Evolutionary conservation across 2,888 invertebrate species (phyloP), one percentile per base, ranked within the genome.

Genomic region (Caenorhabditis sulstoni): DNA sequence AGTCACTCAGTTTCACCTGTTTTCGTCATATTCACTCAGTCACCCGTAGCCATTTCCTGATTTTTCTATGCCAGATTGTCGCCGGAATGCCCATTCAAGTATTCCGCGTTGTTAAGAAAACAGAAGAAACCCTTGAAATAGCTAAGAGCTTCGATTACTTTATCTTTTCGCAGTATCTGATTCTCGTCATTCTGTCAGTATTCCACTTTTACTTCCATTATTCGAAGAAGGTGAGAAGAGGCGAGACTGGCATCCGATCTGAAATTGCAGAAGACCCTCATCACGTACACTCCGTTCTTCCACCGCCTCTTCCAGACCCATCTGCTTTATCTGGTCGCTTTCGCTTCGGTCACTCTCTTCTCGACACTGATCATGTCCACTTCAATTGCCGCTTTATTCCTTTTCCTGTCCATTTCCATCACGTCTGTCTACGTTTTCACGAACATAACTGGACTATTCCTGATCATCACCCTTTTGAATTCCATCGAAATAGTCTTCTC

Each of bases 391-490:
- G 35, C 62, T 8, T 18, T 1, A 12, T 11, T 67, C 23, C 20
- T 23, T 16, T 16, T 67, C 16, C 7, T 49, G 5, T 22, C 58
- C 11, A 14, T 58, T 41, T 14, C 11, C 14, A 1, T 22, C 22
- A 22, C 22, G 1, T 5, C 5, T 5, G 7, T 49, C n/a, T 62
- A 62, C 22, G 12, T 1, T 7, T 50, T 20, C 9, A 45, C 64
- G 0, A 68, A 68, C 37, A 23, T 44, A 0, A 9, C 11, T 7
- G 59, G 68, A 9, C 22, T 52, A 3, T 50, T 59, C 4, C 8
- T 57, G 4, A 39, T 49, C 2, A 50, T 58, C 2, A 39, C 39
- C 14, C 45, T 68, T 52, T 4, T 59, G 44, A 68, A 68, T 44
- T 12, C 52, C 1, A 5, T 52, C 9, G 5, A 16, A 14, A 3